phyloP scores from a whole-genome alignment of 2,113 vertebrate genomes.

The Lipophrys pholis region DNA sequence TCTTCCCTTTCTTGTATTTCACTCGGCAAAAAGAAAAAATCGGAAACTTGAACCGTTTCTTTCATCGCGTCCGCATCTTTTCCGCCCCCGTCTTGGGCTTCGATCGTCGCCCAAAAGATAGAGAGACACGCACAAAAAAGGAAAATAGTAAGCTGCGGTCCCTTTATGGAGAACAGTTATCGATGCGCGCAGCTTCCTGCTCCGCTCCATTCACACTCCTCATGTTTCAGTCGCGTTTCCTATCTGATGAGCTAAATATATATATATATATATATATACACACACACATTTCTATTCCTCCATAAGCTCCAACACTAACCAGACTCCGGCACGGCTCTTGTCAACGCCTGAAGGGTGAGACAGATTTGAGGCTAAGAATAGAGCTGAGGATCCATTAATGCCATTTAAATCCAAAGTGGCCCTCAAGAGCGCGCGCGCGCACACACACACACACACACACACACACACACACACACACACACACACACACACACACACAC shows the following conservation, averaged over 20 bases:
- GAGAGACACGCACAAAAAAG: not conserved
- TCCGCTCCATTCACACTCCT: conserved; percentile 36
- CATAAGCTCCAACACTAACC: conserved; percentile 53
- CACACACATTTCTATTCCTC: conserved; percentile 25
- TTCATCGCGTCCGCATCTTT: not conserved
- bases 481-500: no score
- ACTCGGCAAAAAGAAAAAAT: not conserved
- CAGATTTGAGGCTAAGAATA: conserved; percentile 75
- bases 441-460: no score
- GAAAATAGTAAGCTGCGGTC: no score
- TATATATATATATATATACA: no score
- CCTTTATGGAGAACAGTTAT: conserved; percentile 21
- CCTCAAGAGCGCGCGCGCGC: conserved; percentile 2
- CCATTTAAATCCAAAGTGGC: conserved; percentile 63
- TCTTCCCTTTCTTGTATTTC: not conserved
- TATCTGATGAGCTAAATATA: conserved; percentile 49
- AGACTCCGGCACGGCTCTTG: conserved; percentile 48
- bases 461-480: no score
- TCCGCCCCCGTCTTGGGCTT: not conserved
- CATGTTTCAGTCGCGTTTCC: conserved; percentile 57
- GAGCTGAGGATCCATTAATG: conserved; percentile 65
- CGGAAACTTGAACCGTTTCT: conserved; percentile 23
- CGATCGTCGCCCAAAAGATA: not conserved
- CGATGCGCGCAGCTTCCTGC: conserved; percentile 17
- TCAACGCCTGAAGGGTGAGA: conserved; percentile 60